These are phyloP conservation scores for Ostrea edulis DNA, from an alignment of 1,140 invertebrate species.

Conservation along the genomic window DNA sequence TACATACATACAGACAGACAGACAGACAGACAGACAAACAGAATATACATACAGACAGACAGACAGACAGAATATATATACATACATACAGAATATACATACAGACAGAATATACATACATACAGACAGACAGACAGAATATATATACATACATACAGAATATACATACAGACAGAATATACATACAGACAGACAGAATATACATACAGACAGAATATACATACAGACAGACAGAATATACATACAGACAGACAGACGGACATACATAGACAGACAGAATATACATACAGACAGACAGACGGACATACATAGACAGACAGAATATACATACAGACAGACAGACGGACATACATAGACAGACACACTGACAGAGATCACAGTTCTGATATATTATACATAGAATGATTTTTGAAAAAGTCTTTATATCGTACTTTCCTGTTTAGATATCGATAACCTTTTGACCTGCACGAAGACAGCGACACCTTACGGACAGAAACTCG, in stretches of 20 bases:
- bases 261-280: neutral
- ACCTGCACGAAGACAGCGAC: slow-evolving; percentile 66
- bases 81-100: too few relatives aligned
- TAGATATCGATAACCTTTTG: slow-evolving; percentile 49
- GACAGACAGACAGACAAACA: too few relatives aligned
- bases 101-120: neutral
- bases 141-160: too few relatives aligned
- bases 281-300: neutral
- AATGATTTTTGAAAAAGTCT: neutral
- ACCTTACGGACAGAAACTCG: slow-evolving; percentile 71
- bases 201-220: neutral
- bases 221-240: too few relatives aligned
- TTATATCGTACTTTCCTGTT: neutral
- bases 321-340: neutral
- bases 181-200: neutral
- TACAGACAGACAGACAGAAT: neutral
- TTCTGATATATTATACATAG: too few relatives aligned
- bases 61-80: too few relatives aligned
- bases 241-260: too few relatives aligned
- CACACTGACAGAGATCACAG: neutral
- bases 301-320: too few relatives aligned
- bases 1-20: too few relatives aligned
- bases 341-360: neutral
- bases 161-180: neutral
- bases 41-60: too few relatives aligned